Evolutionary conservation across 1,140 invertebrate genomes (phyloP), one percentile per base, ranked within the genome.

Genomic region (Formica exsecta): DNA sequence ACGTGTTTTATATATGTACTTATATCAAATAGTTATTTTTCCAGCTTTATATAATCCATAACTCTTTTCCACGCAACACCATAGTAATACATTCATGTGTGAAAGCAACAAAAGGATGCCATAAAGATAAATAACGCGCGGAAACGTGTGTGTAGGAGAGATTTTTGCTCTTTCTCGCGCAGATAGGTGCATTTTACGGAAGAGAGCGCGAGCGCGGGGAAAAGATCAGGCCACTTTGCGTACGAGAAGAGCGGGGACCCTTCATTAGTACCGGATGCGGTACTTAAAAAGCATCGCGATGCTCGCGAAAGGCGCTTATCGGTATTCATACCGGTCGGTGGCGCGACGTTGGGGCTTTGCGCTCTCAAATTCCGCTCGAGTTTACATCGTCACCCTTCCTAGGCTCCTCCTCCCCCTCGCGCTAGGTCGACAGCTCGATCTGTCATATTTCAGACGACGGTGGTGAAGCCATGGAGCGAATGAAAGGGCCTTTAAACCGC

Each of bases 371-470:
- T 90, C 80, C 81, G 73, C 75, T 86, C 77, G 38, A 73, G 62
- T 65, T 77, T 65, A 77, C 74, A 22, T n/a, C 29, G n/a, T 48
- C 73, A 57, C 81, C 48, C 48, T 57, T 22, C 76, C 44, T 44
- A 41, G 61, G 48, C 66, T 74, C 65, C n/a, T 4, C 57, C 59
- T 29, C 29, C 19, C 66, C 19, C 54, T 57, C 13, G 38, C 13
- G 9, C 64, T n/a, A 36, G 76, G 62, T 85, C 71, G 87, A 80
- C 41, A 57, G 71, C 77, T 54, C 88, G 88, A 91, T 90, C 90
- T 91, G 91, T 92, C 90, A 91, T 90, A 90, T 91, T 88, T 91
- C 83, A 91, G 76, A 84, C 80, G 73, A 84, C 86, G 74, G 25
- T 79, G 68, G 54, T 38, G 68, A 9, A 29, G 66, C 81, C 64